A percentile compares a stretch with the other conserved stretches of the same genome.
Conservation (phyloP, 2,797 vertebrate species). For the Simalia tracyae region DNA sequence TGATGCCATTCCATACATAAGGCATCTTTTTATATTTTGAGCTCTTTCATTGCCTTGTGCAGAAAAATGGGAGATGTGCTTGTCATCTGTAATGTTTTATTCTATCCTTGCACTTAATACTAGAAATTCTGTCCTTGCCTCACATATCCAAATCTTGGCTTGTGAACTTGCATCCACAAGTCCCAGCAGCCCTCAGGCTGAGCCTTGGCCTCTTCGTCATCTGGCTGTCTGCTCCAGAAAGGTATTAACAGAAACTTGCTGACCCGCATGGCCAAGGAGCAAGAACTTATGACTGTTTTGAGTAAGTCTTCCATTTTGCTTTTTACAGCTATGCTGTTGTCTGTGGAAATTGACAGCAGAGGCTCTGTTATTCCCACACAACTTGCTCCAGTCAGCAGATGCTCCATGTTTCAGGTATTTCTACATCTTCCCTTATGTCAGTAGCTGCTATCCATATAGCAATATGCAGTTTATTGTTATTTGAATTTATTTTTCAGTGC, state of each 20-base stretch:
- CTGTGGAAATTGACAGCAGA: constrained; percentile 4
- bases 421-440: background rate
- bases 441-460: background rate
- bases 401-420: background rate
- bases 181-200: background rate
- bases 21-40: background rate
- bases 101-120: background rate
- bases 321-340: background rate
- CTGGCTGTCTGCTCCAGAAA: background rate
- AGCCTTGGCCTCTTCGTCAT: background rate
- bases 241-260: constrained; percentile 33
- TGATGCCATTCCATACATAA: background rate
- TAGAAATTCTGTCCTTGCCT: background rate
- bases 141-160: background rate
- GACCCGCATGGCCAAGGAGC: constrained; percentile 7
- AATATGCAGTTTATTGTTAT: background rate
- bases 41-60: background rate
- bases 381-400: background rate
- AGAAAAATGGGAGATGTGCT: background rate
- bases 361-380: background rate
- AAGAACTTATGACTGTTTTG: constrained; percentile 8
- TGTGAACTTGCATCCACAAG: constrained; percentile 7
- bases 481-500: background rate
- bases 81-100: background rate
- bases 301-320: background rate